Evolutionary conservation across 2,797 vertebrate genomes (phyloP), one percentile per base, ranked within the genome.

Genomic region (Sphenopsis melanotis): DNA sequence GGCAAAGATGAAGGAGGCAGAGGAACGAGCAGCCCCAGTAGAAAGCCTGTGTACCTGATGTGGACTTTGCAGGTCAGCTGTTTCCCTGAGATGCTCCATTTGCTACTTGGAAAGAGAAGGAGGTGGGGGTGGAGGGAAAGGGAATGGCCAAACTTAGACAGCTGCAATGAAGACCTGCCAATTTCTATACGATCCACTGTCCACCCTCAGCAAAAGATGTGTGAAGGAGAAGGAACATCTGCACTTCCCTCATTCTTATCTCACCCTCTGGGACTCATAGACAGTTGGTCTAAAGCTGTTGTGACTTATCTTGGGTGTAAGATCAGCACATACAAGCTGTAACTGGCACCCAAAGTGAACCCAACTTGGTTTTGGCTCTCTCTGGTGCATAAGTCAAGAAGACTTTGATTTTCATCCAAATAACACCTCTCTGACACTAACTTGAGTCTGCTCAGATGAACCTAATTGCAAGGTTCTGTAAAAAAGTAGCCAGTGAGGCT

Each of bases 171-270:
- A 37, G 34, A 93, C 82, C 0, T 17, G 80, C 95, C 95, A 97
- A 94, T 63, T 95, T 87, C 95, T 95, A 68, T 89, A 95, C 10
- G 68, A 93, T 87, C 61, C 39, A 57, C 68, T 95, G 93, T 86
- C 83, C 93, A 94, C 66, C 89, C 91, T 70, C 71, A 87, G 74
- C 77, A 82, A 94, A 89, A 94, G 86, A 87, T 49, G 83, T 93
- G 87, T 55, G 77, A 87, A 72, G 42, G 72, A 95, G 39, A 90
- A 96, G 63, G 65, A 97, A 96, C 95, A 96, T 91, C 95, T 96
- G 94, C 8, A 4, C 69, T 93, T 89, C 47, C 39, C 56, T 93
- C 92, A 83, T 83, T 88, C 87, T 94, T 87, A 82, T 95, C 72
- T 95, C 3, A 0, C 59, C 55, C 85, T 72, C 41, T 41, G 89